A percentile compares a stretch with the other conserved stretches of the same genome.
These are phyloP conservation scores for Protonemura montana DNA, from an alignment of 2,888 invertebrate species.

Conservation along the genomic window DNA sequence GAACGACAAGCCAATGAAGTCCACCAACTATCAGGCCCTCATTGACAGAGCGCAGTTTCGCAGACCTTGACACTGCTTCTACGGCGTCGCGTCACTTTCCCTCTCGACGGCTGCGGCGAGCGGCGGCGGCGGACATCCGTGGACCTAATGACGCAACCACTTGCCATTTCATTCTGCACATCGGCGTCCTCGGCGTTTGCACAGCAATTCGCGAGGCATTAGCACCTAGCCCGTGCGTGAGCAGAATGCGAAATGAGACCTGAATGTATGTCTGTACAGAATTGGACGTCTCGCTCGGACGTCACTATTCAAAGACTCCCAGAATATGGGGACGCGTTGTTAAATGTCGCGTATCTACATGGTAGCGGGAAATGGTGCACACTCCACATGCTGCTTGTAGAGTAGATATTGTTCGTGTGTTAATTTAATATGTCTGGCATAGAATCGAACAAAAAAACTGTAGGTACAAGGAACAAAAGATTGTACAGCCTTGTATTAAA, in stretches of 20 bases:
- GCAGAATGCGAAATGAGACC: background rate
- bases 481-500: background rate
- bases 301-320: background rate
- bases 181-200: background rate
- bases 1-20: too few species aligned
- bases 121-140: conserved; percentile 7
- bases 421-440: background rate
- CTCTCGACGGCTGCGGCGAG: background rate
- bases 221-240: background rate
- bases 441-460: background rate
- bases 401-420: background rate
- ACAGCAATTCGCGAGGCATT: background rate
- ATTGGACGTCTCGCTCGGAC: background rate
- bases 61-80: background rate
- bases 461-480: background rate
- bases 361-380: background rate
- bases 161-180: background rate
- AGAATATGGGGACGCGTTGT: background rate
- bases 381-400: background rate
- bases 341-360: too few species aligned
- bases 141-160: background rate
- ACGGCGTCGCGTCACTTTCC: background rate
- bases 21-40: too few species aligned
- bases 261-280: background rate
- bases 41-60: background rate